A percentile compares a stretch with the other conserved stretches of the same genome.
Conservation (phyloP, 2,888 invertebrate genomes). For the Idaea dimidiata region DNA sequence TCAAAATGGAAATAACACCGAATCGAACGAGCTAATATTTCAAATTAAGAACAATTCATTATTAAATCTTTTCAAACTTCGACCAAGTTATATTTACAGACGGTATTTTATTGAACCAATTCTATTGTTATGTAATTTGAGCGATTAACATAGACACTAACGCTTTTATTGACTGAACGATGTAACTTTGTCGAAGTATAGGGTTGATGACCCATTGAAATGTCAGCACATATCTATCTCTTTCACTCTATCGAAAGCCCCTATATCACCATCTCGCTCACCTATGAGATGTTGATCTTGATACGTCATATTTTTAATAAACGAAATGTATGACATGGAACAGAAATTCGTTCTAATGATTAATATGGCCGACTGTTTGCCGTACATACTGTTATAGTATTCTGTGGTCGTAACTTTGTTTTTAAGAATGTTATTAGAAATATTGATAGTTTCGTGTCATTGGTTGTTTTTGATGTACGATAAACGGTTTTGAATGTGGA, state of each 20-base stretch:
- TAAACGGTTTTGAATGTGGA: constrained; percentile 58
- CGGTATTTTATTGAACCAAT: not conserved
- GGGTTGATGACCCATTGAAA: constrained; percentile 81
- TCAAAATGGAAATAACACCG: constrained; percentile 37
- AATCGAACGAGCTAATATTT: constrained; percentile 66
- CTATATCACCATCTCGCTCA: constrained; percentile 56
- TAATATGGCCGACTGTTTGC: constrained; percentile 70
- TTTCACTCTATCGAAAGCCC: constrained; percentile 47
- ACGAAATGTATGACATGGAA: constrained; percentile 78
- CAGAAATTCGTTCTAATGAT: constrained; percentile 80
- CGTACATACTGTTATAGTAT: constrained; percentile 69
- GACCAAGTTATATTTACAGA: not conserved
- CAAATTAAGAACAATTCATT: constrained; percentile 80
- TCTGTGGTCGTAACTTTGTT: constrained; percentile 54
- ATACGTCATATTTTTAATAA: constrained; percentile 82
- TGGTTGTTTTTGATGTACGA: constrained; percentile 72
- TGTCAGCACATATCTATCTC: constrained; percentile 71
- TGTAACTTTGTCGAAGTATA: constrained; percentile 39
- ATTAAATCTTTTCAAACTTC: constrained; percentile 63
- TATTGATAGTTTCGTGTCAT: constrained; percentile 80
- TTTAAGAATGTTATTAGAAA: constrained; percentile 74
- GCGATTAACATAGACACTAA: not conserved
- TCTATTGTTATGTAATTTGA: not conserved
- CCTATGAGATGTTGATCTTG: constrained; percentile 79
- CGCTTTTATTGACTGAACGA: not conserved